Conservation (phyloP, 2,797 vertebrate genomes). For the Propithecus deckenii region DNA sequence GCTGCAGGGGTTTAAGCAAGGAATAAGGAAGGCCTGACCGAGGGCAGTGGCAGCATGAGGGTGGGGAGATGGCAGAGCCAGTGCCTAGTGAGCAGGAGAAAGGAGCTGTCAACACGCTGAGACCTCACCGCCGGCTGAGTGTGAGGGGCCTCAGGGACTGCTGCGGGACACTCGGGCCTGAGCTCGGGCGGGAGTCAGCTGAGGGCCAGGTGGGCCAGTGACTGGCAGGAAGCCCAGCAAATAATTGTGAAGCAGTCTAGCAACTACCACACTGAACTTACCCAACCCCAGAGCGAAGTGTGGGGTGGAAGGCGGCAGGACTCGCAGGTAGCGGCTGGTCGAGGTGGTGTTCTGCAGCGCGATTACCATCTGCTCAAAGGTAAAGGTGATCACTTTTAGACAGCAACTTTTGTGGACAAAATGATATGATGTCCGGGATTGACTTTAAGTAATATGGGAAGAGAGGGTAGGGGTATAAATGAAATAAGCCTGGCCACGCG, state of each 20-base stretch:
- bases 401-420: fast-evolving
- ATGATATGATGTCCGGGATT: fast-evolving
- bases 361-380: slow-evolving; percentile 87
- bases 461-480: fast-evolving
- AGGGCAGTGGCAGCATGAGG: fast-evolving
- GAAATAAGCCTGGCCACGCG: background rate
- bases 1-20: background rate
- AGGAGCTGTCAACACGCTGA: background rate
- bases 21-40: no score
- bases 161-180: fast-evolving
- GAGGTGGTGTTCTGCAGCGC: slow-evolving; percentile 92
- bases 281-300: slow-evolving; percentile 92
- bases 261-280: slow-evolving; percentile 79
- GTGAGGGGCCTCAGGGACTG: fast-evolving
- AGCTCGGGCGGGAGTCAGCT: fast-evolving
- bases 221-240: background rate
- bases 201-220: fast-evolving
- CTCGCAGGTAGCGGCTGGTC: slow-evolving; percentile 88
- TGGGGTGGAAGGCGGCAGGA: slow-evolving; percentile 91
- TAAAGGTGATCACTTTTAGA: background rate
- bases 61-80: background rate
- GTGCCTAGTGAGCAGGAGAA: background rate
- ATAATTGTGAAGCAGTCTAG: fast-evolving
- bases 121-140: background rate
- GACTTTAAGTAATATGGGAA: background rate